Base-by-base conservation (phyloP, 1,140 invertebrate genomes). In the Dendroctonus valens region DNA sequence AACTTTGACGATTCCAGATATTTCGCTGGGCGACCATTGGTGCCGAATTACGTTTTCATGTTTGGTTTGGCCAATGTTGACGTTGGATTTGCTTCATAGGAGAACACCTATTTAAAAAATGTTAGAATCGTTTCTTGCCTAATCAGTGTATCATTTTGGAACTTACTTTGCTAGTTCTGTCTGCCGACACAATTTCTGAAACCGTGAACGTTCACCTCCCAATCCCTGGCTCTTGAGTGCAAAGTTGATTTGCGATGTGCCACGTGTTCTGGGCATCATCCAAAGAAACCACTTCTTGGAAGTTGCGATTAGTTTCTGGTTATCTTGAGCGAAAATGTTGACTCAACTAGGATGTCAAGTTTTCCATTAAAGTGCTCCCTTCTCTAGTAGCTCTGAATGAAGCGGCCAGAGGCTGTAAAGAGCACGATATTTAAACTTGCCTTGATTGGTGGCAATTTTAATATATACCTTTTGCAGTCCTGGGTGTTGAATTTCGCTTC, bases 401-500 rank as follows among this genome's bases (percentile, higher is more conserved):
- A 40, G 41, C 44, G 8, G 72, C 52, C 46, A 88, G 76, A 39
- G 86, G 81, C 76, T 86, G 59, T 5, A 70, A 72, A 70, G 44
- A 26, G 26, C 26, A 26, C 26, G 26, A 26, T 26, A 26, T 26
- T 26, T 3, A n/a, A n/a, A 26, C 26, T 3, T 26, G 26, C 26
- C 26, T 26, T 15, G n/a, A 50, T 14, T 39, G 5, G 14, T 60
- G 14, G 39, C 5, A 0, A 26, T 26, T 26, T 26, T 3, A 26
- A 61, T 14, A 68, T 62, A 58, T 73, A 87, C 87, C 82, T 87
- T 88, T 44, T 79, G 79, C 59, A 90, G 79, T 26, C 80, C 82
- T 9, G 89, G 89, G 77, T 88, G 85, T 82, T 82, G 49, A 90
- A 82, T 72, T 83, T 85, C 0, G 86, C 69, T 63, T 87, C 82